Base-by-base conservation (phyloP, 2,797 vertebrate genomes). In the Sparidentex hasta region DNA sequence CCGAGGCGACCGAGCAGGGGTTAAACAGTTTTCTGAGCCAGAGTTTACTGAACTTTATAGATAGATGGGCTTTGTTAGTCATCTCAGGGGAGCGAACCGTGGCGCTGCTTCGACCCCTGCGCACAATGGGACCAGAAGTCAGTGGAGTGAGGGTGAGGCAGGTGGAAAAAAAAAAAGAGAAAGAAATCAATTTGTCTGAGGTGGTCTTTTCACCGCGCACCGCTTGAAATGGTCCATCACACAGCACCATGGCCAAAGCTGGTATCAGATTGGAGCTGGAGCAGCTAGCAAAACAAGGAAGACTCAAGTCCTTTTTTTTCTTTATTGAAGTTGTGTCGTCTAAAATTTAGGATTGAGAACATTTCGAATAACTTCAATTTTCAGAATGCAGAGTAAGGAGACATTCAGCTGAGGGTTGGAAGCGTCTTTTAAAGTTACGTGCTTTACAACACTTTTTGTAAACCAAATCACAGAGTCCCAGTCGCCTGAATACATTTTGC, bases 31-130 rank as follows among this genome's bases (percentile, higher is more conserved):
- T 65, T 82, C 58, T 44, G 27, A 65, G 50, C 71, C 62, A 12
- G 52, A 44, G 48, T 71, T 77, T 61, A 71, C 54, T 57, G 25
- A 69, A 74, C 78, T 68, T 46, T 27, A 7, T 4, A 55, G 84
- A 86, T 54, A 55, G 69, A 83, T 65, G 38, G 63, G 65, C 70
- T 90, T 86, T 86, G 82, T 88, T 85, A 88, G 83, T 64, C 66
- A 63, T 84, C 81, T 77, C 74, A 25, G 55, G 69, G 74, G 78
- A 85, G 48, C 38, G 59, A 71, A 58, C 66, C 50, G 12, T 57
- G 70, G 5, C 57, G 78, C 41, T 29, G 68, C 70, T 47, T 86
- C 74, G 55, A 38, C 38, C 38, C 41, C 54, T 44, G 47, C 41
- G 71, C 82, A 80, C 83, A 80, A 64, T 70, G 44, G 85, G 50